These are phyloP conservation scores for Sciurus vulgaris DNA, from an alignment of 2,797 vertebrate genomes.

Conservation along the genomic window DNA sequence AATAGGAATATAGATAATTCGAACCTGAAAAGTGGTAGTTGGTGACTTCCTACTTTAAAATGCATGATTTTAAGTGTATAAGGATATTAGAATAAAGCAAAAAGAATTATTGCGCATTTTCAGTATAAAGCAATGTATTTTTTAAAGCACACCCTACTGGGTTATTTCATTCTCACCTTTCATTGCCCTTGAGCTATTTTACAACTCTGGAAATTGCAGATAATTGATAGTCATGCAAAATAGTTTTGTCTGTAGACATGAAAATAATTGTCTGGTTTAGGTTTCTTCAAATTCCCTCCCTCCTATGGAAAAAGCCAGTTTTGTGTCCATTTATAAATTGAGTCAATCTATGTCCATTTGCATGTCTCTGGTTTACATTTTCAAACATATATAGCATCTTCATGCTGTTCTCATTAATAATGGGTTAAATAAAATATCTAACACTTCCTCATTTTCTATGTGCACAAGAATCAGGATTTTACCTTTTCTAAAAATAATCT, in stretches of 20 bases:
- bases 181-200: slow-evolving; percentile 47
- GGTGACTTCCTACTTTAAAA: background rate
- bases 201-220: slow-evolving; percentile 47
- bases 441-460: background rate
- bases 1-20: background rate
- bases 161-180: slow-evolving; percentile 23
- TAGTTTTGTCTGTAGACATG: slow-evolving; percentile 9
- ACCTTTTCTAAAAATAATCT: slow-evolving; percentile 1
- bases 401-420: background rate
- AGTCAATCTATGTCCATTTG: background rate
- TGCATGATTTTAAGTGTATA: background rate
- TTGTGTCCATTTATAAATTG: background rate
- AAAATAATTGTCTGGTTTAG: slow-evolving; percentile 2
- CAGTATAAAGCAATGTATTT: background rate
- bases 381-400: background rate
- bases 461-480: background rate
- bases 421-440: slow-evolving; percentile 4
- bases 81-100: slow-evolving; percentile 42
- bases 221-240: slow-evolving; percentile 57
- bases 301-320: background rate
- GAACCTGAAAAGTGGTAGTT: background rate
- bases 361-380: background rate
- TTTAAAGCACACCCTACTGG: background rate
- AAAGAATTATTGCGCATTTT: slow-evolving; percentile 17
- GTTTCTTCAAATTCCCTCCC: background rate